Evolutionary conservation across 2,888 invertebrate genomes (phyloP).

Genomic region (Folsomia candida): DNA sequence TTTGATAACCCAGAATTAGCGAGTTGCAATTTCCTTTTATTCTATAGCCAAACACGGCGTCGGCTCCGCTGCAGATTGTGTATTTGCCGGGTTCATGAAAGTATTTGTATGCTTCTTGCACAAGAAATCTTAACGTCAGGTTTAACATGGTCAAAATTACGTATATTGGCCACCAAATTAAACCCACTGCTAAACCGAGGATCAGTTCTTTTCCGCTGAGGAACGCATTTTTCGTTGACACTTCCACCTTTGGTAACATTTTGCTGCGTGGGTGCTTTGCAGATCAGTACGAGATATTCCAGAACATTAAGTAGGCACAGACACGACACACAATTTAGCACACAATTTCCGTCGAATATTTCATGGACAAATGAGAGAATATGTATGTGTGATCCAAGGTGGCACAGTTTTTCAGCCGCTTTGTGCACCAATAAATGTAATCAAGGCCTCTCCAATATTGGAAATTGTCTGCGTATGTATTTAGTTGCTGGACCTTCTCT

Average conservation of each 20-base stretch:
- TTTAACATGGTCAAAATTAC: conserved; percentile 25
- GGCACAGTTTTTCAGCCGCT: too few species aligned
- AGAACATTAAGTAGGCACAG: too few species aligned
- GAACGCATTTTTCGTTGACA: not conserved
- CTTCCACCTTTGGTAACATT: conserved; percentile 28
- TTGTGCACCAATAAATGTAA: too few species aligned
- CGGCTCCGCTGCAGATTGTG: conserved; percentile 29
- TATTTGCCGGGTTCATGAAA: conserved; percentile 23
- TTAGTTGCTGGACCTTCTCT: too few species aligned
- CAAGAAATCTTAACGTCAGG: conserved; percentile 14
- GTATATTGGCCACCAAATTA: conserved; percentile 30
- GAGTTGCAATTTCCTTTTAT: conserved; percentile 37
- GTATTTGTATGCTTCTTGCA: conserved; percentile 11
- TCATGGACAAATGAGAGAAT: too few species aligned
- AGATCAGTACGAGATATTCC: not conserved
- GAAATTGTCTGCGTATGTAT: too few species aligned
- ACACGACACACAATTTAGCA: too few species aligned
- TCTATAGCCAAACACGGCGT: conserved; percentile 41
- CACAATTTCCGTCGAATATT: too few species aligned
- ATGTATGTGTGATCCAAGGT: too few species aligned
- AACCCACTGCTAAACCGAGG: conserved; percentile 20
- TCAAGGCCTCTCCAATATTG: too few species aligned
- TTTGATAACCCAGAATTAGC: conserved; percentile 39
- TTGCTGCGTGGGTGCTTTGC: conserved; percentile 8
- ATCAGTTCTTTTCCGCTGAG: conserved; percentile 8